Base-by-base conservation (phyloP, 2,888 invertebrate species). In the Euspilapteryx auroguttella region DNA sequence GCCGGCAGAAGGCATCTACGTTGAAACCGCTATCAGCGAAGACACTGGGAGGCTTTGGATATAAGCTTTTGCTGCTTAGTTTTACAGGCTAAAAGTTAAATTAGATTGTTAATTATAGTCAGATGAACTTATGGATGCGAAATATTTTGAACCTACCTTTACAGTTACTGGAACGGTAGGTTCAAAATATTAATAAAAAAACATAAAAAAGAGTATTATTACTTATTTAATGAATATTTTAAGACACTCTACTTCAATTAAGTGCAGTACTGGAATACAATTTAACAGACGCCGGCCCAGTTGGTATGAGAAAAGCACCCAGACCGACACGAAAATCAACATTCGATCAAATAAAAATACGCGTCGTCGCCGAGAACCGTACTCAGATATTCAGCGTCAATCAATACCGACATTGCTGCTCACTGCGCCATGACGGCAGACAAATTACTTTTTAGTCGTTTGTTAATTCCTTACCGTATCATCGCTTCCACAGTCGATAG, bases 401-500 rank as follows among this genome's bases (percentile, higher is more conserved):
- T 6, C 8, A 6, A 6, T 17, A 6, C 8, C 17, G 17, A 5
- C 17, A 17, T 8, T 17, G 17, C 8, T 17, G 17, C 17, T 6
- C 5, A 8, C 17, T 8, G 5, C 8, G 8, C 17, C 17, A n/a
- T n/a, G n/a, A n/a, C n/a, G n/a, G n/a, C n/a, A n/a, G n/a, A n/a
- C n/a, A n/a, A n/a, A n/a, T n/a, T n/a, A n/a, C n/a, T n/a, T 5
- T 17, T 6, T 17, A 17, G 17, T 6, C 5, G 5, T 17, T 17
- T 8, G 8, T 6, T 13, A 2, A 21, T 12, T 17, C 17, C 47
- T 51, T 43, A 69, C 71, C 49, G 45, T 54, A 40, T 61, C 56
- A 33, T 51, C 47, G 12, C 59, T 54, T 30, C 52, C 44, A 36
- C 71, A 73, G 37, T 73, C 63, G 22, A 71, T 64, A 1, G 62